These are phyloP conservation scores for Diarsia dahlii DNA, from an alignment of 2,888 invertebrate species.

Conservation along the genomic window DNA sequence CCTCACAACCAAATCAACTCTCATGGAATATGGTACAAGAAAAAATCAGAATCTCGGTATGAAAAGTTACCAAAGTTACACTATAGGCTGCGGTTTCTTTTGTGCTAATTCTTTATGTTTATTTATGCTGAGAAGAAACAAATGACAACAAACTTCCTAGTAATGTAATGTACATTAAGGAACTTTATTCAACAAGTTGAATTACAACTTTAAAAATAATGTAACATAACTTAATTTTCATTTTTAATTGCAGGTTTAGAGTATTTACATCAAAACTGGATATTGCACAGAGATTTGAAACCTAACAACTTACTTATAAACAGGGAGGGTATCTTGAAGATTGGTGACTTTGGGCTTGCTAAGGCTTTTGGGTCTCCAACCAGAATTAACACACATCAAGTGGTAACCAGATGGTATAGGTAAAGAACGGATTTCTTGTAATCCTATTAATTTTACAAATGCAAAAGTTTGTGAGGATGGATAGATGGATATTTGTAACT, in stretches of 20 bases:
- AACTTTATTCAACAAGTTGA: background rate
- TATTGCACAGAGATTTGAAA: slow-evolving; percentile 99
- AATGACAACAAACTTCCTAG: background rate
- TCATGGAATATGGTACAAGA: too few species aligned
- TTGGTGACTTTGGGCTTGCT: slow-evolving; percentile 99
- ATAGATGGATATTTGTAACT: too few species aligned
- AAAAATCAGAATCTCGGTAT: too few species aligned
- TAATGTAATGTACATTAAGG: background rate
- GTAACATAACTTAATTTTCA: too few species aligned
- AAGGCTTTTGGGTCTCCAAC: slow-evolving; percentile 99
- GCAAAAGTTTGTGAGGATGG: too few species aligned
- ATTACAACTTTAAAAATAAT: too few species aligned
- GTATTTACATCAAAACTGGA: slow-evolving; percentile 98
- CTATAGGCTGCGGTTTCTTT: background rate
- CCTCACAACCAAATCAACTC: background rate
- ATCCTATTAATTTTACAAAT: too few species aligned
- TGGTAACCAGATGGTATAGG: slow-evolving; percentile 98
- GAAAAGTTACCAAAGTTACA: background rate
- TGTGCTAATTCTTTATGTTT: too few species aligned
- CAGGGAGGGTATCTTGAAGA: slow-evolving; percentile 97
- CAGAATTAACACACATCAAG: slow-evolving; percentile 99
- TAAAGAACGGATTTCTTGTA: slow-evolving; percentile 72
- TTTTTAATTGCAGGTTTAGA: slow-evolving; percentile 96
- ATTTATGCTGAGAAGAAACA: background rate
- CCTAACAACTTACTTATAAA: slow-evolving; percentile 99